phyloP scores from a whole-genome alignment of 2,888 invertebrate genomes.

The Anodontia alba region DNA sequence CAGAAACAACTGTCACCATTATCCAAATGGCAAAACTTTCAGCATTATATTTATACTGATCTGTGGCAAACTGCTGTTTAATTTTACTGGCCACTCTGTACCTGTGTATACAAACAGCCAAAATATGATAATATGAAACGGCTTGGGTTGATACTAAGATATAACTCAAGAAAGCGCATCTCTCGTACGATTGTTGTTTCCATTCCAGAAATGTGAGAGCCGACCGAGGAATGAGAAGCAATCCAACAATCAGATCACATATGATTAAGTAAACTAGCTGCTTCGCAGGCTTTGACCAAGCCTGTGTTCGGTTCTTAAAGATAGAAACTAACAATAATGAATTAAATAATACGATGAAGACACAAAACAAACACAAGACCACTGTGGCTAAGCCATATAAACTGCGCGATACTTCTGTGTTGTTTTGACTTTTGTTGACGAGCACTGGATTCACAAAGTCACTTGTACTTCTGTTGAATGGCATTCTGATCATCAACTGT shows the following conservation, averaged over 20 bases:
- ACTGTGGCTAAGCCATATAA: neutral
- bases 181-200: neutral
- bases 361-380: neutral
- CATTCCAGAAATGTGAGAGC: neutral
- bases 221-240: neutral
- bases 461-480: too few relatives aligned
- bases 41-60: neutral
- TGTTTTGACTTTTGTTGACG: too few relatives aligned
- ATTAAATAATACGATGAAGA: neutral
- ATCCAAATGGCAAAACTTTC: neutral
- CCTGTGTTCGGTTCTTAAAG: neutral
- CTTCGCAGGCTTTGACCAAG: neutral
- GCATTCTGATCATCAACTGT: too few relatives aligned
- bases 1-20: neutral
- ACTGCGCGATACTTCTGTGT: too few relatives aligned
- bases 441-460: too few relatives aligned
- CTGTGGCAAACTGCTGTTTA: neutral
- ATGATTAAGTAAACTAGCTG: neutral
- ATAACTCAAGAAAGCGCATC: neutral
- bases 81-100: neutral
- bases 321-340: neutral
- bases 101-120: constrained; percentile 2
- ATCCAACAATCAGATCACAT: neutral
- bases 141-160: neutral
- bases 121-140: neutral